A percentile compares a stretch with the other conserved stretches of the same genome.
phyloP scores from a whole-genome alignment of 1,140 invertebrate species.

The Apis dorsata region DNA sequence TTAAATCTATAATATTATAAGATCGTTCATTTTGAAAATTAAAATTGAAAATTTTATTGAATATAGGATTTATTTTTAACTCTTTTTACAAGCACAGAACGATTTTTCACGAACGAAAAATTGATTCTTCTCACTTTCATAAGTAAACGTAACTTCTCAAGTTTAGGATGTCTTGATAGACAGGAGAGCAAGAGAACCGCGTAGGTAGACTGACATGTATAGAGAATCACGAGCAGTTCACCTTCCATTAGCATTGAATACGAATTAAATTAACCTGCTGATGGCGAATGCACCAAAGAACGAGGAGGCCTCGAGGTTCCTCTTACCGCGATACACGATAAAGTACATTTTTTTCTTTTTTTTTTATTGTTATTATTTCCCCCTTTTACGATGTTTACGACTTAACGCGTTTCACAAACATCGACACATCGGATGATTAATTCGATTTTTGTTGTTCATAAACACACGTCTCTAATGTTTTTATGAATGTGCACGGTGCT shows the following conservation, averaged over 20 bases:
- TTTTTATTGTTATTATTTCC: neutral
- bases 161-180: neutral
- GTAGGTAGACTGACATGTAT: slow-evolving; percentile 51
- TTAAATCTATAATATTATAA: too few relatives aligned
- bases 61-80: too few relatives aligned
- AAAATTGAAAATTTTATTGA: too few relatives aligned
- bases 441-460: slow-evolving; percentile 1
- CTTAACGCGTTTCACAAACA: neutral
- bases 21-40: too few relatives aligned
- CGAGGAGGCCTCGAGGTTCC: slow-evolving; percentile 22
- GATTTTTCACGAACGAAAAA: too few relatives aligned
- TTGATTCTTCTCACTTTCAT: neutral
- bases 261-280: slow-evolving; percentile 62
- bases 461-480: neutral
- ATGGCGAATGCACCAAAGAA: slow-evolving; percentile 51
- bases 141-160: neutral
- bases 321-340: slow-evolving; percentile 24
- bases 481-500: neutral
- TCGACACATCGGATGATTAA: neutral
- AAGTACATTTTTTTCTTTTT: slow-evolving; percentile 8
- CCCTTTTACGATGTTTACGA: neutral
- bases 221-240: slow-evolving; percentile 57
- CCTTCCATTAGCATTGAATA: slow-evolving; percentile 66
- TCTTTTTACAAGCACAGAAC: too few relatives aligned
- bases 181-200: slow-evolving; percentile 36